Evolutionary conservation across 2,888 invertebrate species (phyloP).

Genomic region (Adela reaumurella): DNA sequence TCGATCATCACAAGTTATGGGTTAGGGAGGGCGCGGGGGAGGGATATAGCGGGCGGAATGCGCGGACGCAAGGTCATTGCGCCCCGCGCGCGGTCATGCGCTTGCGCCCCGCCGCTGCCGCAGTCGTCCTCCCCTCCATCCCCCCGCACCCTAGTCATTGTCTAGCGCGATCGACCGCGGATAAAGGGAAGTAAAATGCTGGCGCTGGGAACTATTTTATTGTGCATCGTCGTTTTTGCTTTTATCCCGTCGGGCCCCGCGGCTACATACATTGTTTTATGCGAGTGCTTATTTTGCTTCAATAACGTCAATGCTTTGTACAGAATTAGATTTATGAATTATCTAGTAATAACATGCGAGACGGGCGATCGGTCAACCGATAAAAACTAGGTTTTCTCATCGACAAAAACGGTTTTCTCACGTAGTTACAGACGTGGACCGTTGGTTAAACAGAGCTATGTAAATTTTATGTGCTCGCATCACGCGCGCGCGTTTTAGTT

Average conservation of each 20-base stretch:
- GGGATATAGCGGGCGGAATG: constrained; percentile 36
- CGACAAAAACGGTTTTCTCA: no score
- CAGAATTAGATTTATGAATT: neutral
- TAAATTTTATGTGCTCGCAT: neutral
- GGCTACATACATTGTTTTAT: neutral
- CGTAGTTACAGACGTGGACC: neutral
- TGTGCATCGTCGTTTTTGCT: constrained; percentile 41
- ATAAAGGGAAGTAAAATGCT: constrained; percentile 40
- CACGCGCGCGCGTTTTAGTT: neutral
- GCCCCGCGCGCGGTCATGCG: constrained; percentile 53
- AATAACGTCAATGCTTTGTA: neutral
- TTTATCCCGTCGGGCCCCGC: constrained; percentile 12
- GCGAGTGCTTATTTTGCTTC: neutral
- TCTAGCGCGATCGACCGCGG: constrained; percentile 45
- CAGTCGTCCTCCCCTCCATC: constrained; percentile 18
- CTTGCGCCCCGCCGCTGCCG: constrained; percentile 26
- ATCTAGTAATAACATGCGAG: neutral
- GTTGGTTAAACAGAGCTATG: neutral
- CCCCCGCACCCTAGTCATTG: constrained; percentile 36
- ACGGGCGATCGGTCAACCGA: neutral
- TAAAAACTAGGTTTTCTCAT: neutral
- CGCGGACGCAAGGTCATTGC: constrained; percentile 52
- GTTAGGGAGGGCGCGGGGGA: constrained; percentile 15
- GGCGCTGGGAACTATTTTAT: constrained; percentile 44
- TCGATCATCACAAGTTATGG: neutral